These are phyloP conservation scores for Calosoma granatense DNA, from an alignment of 1,140 invertebrate genomes.

Conservation along the genomic window DNA sequence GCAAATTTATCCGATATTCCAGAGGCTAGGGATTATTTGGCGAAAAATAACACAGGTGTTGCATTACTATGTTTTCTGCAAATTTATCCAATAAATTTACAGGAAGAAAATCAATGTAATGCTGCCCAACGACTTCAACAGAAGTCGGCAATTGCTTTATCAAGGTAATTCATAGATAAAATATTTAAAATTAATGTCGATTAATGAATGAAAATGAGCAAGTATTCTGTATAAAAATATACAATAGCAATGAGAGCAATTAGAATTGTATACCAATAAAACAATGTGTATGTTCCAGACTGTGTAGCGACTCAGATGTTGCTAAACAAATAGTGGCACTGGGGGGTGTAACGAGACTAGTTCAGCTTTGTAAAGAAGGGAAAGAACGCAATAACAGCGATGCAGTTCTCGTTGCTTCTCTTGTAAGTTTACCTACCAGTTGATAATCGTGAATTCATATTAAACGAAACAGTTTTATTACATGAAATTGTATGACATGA, in stretches of 20 bases:
- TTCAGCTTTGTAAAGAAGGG: slow-evolving; percentile 58
- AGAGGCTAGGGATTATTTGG: slow-evolving; percentile 49
- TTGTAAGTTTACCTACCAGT: slow-evolving; percentile 54
- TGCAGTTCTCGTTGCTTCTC: slow-evolving; percentile 60
- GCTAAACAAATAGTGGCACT: slow-evolving; percentile 63
- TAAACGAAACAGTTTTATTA: slow-evolving; percentile 41
- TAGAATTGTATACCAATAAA: neutral
- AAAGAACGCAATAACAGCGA: slow-evolving; percentile 58
- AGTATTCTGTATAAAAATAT: slow-evolving; percentile 1
- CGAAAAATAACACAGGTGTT: slow-evolving; percentile 48
- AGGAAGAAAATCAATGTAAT: slow-evolving; percentile 41
- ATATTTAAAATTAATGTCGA: neutral
- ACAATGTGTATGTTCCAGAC: slow-evolving; percentile 33
- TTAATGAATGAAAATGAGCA: neutral
- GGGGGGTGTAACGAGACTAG: slow-evolving; percentile 65
- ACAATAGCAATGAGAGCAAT: neutral
- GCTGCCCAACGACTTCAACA: slow-evolving; percentile 65
- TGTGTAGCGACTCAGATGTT: slow-evolving; percentile 62
- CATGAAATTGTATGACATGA: slow-evolving; percentile 16
- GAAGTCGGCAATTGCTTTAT: slow-evolving; percentile 77
- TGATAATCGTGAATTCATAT: slow-evolving; percentile 34
- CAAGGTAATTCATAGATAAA: slow-evolving; percentile 40
- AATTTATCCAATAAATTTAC: slow-evolving; percentile 46
- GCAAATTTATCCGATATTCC: slow-evolving; percentile 66
- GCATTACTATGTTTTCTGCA: slow-evolving; percentile 70